Evolutionary conservation across 37 sponge, comb jelly and placozoan species (phyloP), one percentile per base, ranked within the genome.

Genomic region (Aphrocallistes beatrix): DNA sequence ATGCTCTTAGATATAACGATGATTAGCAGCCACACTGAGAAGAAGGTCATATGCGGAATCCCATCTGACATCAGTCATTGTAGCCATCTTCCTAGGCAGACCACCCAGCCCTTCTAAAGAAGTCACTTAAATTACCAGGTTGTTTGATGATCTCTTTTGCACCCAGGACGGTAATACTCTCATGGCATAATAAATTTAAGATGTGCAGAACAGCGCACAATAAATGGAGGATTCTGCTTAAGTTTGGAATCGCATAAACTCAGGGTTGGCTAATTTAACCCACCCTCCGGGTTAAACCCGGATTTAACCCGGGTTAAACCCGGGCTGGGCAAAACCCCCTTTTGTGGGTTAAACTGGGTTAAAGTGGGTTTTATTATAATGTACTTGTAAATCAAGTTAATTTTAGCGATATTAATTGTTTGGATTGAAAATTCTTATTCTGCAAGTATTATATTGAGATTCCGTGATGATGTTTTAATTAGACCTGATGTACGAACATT

Each of bases 61-160:
- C 75, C 75, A 60, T 25, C 75, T 19, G 3, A 60, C 75, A 3
- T 60, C 8, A 19, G 8, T 60, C 34, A 60, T 60, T 25, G 28
- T 25, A 3, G 21, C 75, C 75, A 60, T 60, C 75, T 60, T 60
- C 34, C 34, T 60, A 21, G 3, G 75, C 10, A 60, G 75, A 1
- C 75, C 75, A 60, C 75, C 75, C 75, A 25, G n/a, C 75, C n/a
- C 75, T 60, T 28, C 75, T 60, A 60, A 60, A 60, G 75, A 25
- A 19, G n/a, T 1, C 75, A 60, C 34, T 60, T 60, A 32, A 25
- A 60, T 28, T 60, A 1, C 75, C 75, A 60, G 17, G 28, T 60
- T 60, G n/a, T 60, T 60, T 21, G 34, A 60, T 60, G 10, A 60
- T 32, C n/a, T 60, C 28, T 13, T 60, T 60, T 19, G 75, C 75